Base-by-base conservation (phyloP, 2,888 invertebrate species). In the Chrysopilus asiliformis region DNA sequence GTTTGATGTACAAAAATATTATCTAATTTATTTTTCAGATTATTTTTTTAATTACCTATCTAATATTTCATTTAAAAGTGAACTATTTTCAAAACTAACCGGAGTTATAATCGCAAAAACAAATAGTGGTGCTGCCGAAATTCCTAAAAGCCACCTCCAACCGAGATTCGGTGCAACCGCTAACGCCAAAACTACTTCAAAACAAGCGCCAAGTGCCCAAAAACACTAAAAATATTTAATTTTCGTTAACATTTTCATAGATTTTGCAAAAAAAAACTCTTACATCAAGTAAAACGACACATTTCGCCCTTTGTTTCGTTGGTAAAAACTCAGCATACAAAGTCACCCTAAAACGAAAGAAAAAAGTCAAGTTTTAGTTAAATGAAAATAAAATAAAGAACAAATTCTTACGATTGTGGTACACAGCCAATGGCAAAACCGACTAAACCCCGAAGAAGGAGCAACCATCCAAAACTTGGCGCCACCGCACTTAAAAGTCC, bases 351-450 rank as follows among this genome's bases (percentile, higher is more conserved):
- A 28, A 64, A 64, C 43, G 15, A 22, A 44, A 49, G 49, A 53
- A 49, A 48, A 39, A n/a, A n/a, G n/a, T n/a, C 30, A 31, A 34
- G 22, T 33, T 35, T 39, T 16, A n/a, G 29, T 32, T 9, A n/a
- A 17, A 34, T 26, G 33, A 24, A 38, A 22, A 22, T 22, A 37
- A 39, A 40, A 39, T 38, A 22, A 39, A 7, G 41, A 41, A 40
- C 43, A 41, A 38, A 76, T 26, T 12, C 86, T 80, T 71, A 91
- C 91, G 93, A 90, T 65, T 95, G 94, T 36, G 94, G 93, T 24
- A 91, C 89, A 57, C 94, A 93, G 47, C 94, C 94, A 53, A 94
- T 90, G 14, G 93, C 90, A 66, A 95, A 91, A 29, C 95, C 94
- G 9, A 93, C 93, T 7, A 93, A 70, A 10, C 90, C 86, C 56